Evolutionary conservation across 1,140 invertebrate genomes (phyloP).

Genomic region (Phthorimaea operculella): DNA sequence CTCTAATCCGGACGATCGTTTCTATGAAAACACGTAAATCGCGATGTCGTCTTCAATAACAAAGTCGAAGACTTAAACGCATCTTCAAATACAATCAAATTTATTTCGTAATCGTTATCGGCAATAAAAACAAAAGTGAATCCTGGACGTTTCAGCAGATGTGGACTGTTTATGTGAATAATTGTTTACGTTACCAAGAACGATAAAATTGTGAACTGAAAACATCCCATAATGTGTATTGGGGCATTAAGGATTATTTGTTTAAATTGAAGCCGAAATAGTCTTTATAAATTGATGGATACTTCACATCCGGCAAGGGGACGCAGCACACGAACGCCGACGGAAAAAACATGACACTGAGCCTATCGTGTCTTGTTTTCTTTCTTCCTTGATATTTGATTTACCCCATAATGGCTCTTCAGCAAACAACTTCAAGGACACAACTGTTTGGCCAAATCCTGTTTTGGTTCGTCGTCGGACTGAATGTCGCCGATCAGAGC

Average conservation of each 20-base stretch:
- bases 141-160: conserved; percentile 17
- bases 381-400: conserved; percentile 64
- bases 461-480: conserved; percentile 58
- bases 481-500: conserved; percentile 63
- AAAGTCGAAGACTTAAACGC: conserved; percentile 16
- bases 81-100: neutral
- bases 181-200: conserved; percentile 37
- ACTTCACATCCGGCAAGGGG: conserved; percentile 58
- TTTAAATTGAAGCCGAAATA: conserved; percentile 48
- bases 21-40: conserved; percentile 53
- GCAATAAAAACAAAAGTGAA: neutral
- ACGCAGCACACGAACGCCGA: conserved; percentile 55
- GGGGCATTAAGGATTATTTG: conserved; percentile 44
- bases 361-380: conserved; percentile 58
- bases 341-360: conserved; percentile 67
- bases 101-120: neutral
- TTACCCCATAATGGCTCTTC: conserved; percentile 56
- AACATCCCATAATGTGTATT: conserved; percentile 39
- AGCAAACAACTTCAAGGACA: conserved; percentile 35
- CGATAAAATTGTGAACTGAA: conserved; percentile 30
- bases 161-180: conserved; percentile 31
- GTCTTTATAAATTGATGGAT: conserved; percentile 65
- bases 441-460: conserved; percentile 44
- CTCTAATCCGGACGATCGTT: conserved; percentile 42
- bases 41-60: conserved; percentile 35